Evolutionary conservation across 2,888 invertebrate genomes (phyloP).

Genomic region (Drosophila fungiperda): DNA sequence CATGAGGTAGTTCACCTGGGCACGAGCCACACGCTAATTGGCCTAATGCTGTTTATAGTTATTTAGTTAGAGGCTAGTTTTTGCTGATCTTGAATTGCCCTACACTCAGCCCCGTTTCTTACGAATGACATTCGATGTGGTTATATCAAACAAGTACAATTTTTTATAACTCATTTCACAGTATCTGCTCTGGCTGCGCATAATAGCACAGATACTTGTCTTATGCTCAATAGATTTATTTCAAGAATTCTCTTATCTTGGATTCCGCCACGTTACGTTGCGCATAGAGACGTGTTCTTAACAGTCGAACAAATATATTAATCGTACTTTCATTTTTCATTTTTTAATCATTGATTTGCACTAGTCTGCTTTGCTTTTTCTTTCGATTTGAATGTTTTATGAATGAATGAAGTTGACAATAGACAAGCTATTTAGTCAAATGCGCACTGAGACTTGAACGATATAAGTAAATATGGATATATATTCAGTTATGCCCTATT

Average conservation of each 20-base stretch:
- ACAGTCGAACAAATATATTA: slow-evolving; percentile 3
- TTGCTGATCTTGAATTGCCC: slow-evolving; percentile 62
- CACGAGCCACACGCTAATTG: slow-evolving; percentile 70
- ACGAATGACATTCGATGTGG: neutral
- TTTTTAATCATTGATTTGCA: slow-evolving; percentile 15
- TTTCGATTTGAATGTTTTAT: neutral
- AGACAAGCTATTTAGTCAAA: neutral
- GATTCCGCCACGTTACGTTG: slow-evolving; percentile 4
- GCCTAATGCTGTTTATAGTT: slow-evolving; percentile 7
- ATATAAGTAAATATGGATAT: neutral
- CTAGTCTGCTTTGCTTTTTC: neutral
- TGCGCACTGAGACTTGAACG: neutral
- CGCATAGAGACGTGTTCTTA: slow-evolving; percentile 4
- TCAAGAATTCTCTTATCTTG: slow-evolving; percentile 4
- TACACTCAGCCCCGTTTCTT: slow-evolving; percentile 54
- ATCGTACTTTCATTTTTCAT: neutral
- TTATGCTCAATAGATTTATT: neutral
- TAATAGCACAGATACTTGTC: neutral
- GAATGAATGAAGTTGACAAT: neutral
- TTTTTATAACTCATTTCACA: neutral
- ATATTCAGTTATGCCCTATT: neutral
- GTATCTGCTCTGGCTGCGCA: neutral
- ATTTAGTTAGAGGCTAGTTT: slow-evolving; percentile 28
- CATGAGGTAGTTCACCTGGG: slow-evolving; percentile 74
- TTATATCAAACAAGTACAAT: neutral